Conservation (phyloP, 2,113 vertebrate species). For the Megaleporinus macrocephalus region DNA sequence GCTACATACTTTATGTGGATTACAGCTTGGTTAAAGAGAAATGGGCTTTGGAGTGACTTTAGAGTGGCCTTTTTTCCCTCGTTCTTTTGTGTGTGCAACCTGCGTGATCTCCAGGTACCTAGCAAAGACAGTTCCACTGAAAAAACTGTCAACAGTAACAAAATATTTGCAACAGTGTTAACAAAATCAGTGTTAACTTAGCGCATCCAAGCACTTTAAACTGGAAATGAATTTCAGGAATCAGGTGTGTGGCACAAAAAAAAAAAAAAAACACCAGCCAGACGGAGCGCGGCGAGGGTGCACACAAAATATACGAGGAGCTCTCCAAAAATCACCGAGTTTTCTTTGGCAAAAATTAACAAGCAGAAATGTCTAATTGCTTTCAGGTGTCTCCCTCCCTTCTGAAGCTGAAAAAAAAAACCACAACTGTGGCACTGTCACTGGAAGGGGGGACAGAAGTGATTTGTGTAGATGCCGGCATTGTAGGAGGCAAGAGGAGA, state of each 20-base stretch:
- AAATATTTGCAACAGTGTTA: conserved; percentile 36
- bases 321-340: conserved; percentile 51
- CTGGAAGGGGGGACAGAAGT: conserved; percentile 81
- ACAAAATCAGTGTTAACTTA: conserved; percentile 36
- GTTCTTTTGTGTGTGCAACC: neutral
- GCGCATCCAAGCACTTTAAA: conserved; percentile 35
- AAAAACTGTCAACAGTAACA: conserved; percentile 28
- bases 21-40: conserved; percentile 28
- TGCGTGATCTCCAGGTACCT: neutral
- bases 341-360: conserved; percentile 44
- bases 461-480: conserved; percentile 94
- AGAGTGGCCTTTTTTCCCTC: neutral
- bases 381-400: conserved; percentile 58
- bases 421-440: conserved; percentile 56
- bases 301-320: conserved; percentile 47
- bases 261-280: conserved; percentile 22
- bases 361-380: conserved; percentile 54
- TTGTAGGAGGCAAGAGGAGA: conserved; percentile 80
- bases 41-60: conserved; percentile 30
- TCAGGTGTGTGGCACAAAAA: conserved; percentile 34
- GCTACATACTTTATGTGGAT: conserved; percentile 50
- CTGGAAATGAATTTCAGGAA: conserved; percentile 26
- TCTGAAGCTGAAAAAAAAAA: neutral
- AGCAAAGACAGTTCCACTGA: neutral
- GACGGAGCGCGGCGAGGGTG: conserved; percentile 26